phyloP scores from a whole-genome alignment of 1,140 invertebrate genomes.

The Drosophila fuyamai region DNA sequence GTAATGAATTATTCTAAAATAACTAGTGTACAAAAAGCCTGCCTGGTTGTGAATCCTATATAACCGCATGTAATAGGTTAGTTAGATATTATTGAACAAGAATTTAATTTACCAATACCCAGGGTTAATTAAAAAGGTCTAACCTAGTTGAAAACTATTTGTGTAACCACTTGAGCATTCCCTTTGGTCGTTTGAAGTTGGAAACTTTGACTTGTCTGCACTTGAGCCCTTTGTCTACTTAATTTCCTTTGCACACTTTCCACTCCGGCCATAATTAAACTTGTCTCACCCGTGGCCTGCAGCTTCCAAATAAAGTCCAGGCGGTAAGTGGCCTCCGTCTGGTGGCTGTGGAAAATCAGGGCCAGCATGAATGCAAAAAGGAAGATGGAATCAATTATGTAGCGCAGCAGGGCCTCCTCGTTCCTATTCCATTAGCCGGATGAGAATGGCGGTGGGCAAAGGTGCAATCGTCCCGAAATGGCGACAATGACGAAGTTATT shows the following conservation, averaged over 20 bases:
- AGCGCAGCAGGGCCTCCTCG: conserved; percentile 81
- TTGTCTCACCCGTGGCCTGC: conserved; percentile 90
- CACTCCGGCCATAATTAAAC: conserved; percentile 11
- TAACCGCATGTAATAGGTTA: too few relatives aligned
- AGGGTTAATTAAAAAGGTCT: background rate
- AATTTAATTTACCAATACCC: background rate
- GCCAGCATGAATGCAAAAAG: conserved; percentile 89
- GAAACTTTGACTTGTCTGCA: conserved; percentile 3
- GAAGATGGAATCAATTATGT: conserved; percentile 84
- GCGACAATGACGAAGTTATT: conserved; percentile 66
- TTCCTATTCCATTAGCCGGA: conserved; percentile 47
- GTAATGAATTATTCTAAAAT: too few relatives aligned
- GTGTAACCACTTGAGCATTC: background rate
- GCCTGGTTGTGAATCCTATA: too few relatives aligned
- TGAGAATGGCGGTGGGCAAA: background rate
- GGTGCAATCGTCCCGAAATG: conserved; percentile 21
- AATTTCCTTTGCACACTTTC: conserved; percentile 8
- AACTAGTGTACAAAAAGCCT: too few relatives aligned
- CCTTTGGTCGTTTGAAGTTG: conserved; percentile 23
- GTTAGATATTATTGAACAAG: too few relatives aligned
- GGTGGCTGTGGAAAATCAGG: conserved; percentile 93
- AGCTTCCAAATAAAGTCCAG: conserved; percentile 98
- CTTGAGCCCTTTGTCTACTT: conserved; percentile 1
- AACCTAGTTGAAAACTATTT: conserved; percentile 15
- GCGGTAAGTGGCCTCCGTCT: conserved; percentile 94